Conservation (phyloP, 2,888 invertebrate genomes). For the Lasioglossum leucozonium region DNA sequence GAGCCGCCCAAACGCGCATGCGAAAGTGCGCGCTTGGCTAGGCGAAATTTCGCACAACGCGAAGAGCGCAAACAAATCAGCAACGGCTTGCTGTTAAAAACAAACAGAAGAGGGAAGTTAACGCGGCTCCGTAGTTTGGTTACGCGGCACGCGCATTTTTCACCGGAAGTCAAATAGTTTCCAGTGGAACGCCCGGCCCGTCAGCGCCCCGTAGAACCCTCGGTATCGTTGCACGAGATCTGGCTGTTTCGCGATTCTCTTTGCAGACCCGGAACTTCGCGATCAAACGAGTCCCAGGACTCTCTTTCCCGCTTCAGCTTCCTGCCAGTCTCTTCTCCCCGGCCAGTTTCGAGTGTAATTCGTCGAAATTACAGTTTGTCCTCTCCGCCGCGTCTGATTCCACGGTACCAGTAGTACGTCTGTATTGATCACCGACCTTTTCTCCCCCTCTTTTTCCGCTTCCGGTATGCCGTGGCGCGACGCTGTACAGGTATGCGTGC, state of each 20-base stretch:
- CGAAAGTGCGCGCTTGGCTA: background rate
- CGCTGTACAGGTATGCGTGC: background rate
- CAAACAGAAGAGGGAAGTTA: constrained; percentile 45
- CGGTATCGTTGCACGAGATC: constrained; percentile 10
- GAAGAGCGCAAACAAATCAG: constrained; percentile 41
- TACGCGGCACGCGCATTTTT: constrained; percentile 56
- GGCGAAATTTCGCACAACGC: constrained; percentile 36
- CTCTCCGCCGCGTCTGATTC: constrained; percentile 34
- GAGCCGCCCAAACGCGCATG: background rate
- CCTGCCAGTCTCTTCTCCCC: background rate
- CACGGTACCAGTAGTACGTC: constrained; percentile 27
- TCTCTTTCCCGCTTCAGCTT: constrained; percentile 12
- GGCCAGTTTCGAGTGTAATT: constrained; percentile 57
- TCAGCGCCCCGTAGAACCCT: background rate
- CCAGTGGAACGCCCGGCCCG: constrained; percentile 7
- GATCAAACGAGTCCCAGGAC: constrained; percentile 61
- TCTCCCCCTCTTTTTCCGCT: background rate
- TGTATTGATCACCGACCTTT: constrained; percentile 39
- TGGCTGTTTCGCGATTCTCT: constrained; percentile 67
- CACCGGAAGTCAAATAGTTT: constrained; percentile 61
- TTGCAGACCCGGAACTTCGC: constrained; percentile 56
- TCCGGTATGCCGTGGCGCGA: background rate
- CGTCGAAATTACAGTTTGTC: constrained; percentile 56
- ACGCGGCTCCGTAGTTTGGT: constrained; percentile 20
- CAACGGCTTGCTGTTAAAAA: constrained; percentile 11